Percentiles rank a stretch among this genome's conserved stretches.
phyloP scores from a whole-genome alignment of 2,888 invertebrate genomes.

The Notocelia uddmanniana region DNA sequence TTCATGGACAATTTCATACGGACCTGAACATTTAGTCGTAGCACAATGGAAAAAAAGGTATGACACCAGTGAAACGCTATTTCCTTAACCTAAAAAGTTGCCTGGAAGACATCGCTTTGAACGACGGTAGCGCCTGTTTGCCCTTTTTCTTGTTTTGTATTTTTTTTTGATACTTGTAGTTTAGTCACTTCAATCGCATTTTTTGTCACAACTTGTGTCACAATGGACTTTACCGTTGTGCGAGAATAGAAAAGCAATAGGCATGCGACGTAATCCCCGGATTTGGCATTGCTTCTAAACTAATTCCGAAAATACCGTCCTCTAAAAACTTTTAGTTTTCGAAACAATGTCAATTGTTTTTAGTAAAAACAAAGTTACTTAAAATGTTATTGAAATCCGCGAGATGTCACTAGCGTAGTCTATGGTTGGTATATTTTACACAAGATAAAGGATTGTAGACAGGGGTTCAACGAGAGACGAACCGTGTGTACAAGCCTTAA shows the following conservation, averaged over 20 bases:
- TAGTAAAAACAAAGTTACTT: constrained; percentile 30
- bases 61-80: not conserved
- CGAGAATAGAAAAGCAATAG: not conserved
- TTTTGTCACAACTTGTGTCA: not conserved
- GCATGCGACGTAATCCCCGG: not conserved
- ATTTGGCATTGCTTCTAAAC: constrained; percentile 33
- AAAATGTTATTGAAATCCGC: not conserved
- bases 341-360: constrained; percentile 36
- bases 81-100: not conserved
- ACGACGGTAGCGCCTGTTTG: not conserved
- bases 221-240: not conserved
- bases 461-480: not conserved
- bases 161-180: not conserved
- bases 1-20: not conserved
- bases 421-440: not conserved
- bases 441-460: not conserved
- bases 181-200: not conserved
- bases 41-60: not conserved
- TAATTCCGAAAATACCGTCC: constrained; percentile 10
- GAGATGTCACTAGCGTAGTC: constrained; percentile 24
- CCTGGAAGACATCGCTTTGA: not conserved
- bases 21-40: not conserved
- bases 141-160: not conserved
- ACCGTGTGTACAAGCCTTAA: not conserved
- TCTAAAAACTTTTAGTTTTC: constrained; percentile 15